phyloP scores from a whole-genome alignment of 2,888 invertebrate genomes.

The Portevinia maculata region DNA sequence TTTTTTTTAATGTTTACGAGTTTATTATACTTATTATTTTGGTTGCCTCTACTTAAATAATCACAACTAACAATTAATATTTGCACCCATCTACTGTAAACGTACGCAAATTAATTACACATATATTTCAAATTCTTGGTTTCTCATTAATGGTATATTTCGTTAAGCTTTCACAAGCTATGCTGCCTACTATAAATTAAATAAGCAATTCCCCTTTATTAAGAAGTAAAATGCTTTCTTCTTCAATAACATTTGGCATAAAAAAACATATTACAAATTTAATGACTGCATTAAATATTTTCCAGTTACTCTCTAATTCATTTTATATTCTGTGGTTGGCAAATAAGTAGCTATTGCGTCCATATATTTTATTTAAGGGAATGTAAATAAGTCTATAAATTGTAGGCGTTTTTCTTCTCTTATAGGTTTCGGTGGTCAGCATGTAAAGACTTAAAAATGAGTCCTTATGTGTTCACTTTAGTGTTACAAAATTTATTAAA shows the following conservation, averaged over 20 bases:
- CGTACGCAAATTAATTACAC: conserved; percentile 69
- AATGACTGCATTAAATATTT: conserved; percentile 20
- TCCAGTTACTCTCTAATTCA: conserved; percentile 6
- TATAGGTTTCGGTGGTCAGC: conserved; percentile 22
- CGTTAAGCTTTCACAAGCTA: conserved; percentile 34
- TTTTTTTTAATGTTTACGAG: conserved; percentile 66
- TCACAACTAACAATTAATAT: conserved; percentile 72
- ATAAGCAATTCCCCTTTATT: conserved; percentile 6
- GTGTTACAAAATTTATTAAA: background rate
- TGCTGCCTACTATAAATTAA: conserved; percentile 30
- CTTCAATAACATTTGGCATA: conserved; percentile 45
- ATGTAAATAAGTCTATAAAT: background rate
- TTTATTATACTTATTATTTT: conserved; percentile 47
- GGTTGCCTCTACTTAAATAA: conserved; percentile 68
- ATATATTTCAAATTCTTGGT: conserved; percentile 44
- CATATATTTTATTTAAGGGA: background rate
- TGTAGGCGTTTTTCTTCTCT: conserved; percentile 8
- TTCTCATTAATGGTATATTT: conserved; percentile 33
- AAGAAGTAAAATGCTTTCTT: conserved; percentile 10
- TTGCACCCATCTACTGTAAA: conserved; percentile 64
- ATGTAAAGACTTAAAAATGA: background rate
- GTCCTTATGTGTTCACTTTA: background rate
- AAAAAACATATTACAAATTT: conserved; percentile 30
- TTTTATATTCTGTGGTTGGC: background rate
- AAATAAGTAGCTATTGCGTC: background rate